Evolutionary conservation across 2,888 invertebrate species (phyloP), one percentile per base, ranked within the genome.

Genomic region (Drosophila maculinotata): DNA sequence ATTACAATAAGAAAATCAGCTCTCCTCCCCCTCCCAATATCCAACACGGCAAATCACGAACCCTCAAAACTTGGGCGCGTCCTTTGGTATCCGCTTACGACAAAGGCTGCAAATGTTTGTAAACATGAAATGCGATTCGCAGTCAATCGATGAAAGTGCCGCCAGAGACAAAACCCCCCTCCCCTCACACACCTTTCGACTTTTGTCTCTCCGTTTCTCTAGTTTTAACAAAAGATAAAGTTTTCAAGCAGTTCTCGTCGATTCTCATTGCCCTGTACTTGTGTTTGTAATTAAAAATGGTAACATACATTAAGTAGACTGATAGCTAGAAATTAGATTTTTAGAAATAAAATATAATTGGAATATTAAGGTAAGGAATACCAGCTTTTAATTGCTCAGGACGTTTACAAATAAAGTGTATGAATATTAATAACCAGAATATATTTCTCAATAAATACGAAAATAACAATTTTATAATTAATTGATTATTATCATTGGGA

Each of bases 1-100:
- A 79, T 66, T 69, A 73, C 69, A 79, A 71, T 67, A 69, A 45
- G 62, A 77, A 68, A 58, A n/a, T n/a, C n/a, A n/a, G n/a, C n/a
- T 52, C 52, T 48, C 25, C 17, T 39, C 39, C n/a, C 14, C n/a
- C 10, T 1, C 35, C 5, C 20, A 6, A 3, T 7, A 7, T 1
- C 17, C 1, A 0, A 2, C 6, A 25, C n/a, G 9, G 17, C 45
- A 10, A 56, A 67, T 25, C 41, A 15, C 20, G 12, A 38, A 9
- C 52, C 12, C 30, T 20, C 15, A 47, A 47, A 39, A 49, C 28
- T 47, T 68, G 44, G 53, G 47, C 54, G 20, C 28, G 53, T 33
- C 35, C 25, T 44, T 39, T 39, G 48, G 47, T 57, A 39, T 64
- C 57, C 23, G 6, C 15, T 53, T 30, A 56, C 65, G 17, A 30